Base-by-base conservation (phyloP, 2,113 vertebrate genomes). In the Vimba vimba region DNA sequence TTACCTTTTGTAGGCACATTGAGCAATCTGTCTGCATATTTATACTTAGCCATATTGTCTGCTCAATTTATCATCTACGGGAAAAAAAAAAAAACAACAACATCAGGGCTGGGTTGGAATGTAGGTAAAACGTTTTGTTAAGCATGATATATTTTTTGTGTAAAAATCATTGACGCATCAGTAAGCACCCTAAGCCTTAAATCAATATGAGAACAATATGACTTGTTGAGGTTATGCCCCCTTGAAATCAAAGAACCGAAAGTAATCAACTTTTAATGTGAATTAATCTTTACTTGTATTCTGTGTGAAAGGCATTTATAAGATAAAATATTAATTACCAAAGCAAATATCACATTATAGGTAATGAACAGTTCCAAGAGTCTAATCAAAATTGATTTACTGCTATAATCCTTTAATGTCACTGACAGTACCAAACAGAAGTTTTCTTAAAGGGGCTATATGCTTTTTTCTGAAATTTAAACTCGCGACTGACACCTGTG, bases 351-450 rank as follows among this genome's bases (percentile, higher is more conserved):
- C 86, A 75, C 81, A 75, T 83, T 83, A 39, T 85, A 55, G 77
- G 86, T 83, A 80, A 80, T 78, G 50, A 79, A 64, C n/a, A 83
- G 66, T 86, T 81, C 60, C 62, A 79, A 6, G 74, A 62, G 79
- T 85, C 57, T 74, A 89, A 89, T 89, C 78, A 73, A 78, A 86
- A 74, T 82, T 43, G 78, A 89, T 88, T 79, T 85, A 86, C 57
- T 83, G 82, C 59, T 21, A 23, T 81, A 86, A 86, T 73, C 68
- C 39, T 68, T 74, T 30, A 73, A 23, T 36, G 79, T 82, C 81
- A 68, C 25, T 82, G 50, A 71, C 78, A 66, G 30, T 23, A 3
- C 10, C 57, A 84, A 66, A 78, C 64, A 60, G 9, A 69, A 66
- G 27, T 75, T 23, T 33, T 27, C 15, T n/a, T 69, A 19, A n/a